Evolutionary conservation across 1,140 invertebrate species (phyloP).

Genomic region (Latrodectus geometricus): DNA sequence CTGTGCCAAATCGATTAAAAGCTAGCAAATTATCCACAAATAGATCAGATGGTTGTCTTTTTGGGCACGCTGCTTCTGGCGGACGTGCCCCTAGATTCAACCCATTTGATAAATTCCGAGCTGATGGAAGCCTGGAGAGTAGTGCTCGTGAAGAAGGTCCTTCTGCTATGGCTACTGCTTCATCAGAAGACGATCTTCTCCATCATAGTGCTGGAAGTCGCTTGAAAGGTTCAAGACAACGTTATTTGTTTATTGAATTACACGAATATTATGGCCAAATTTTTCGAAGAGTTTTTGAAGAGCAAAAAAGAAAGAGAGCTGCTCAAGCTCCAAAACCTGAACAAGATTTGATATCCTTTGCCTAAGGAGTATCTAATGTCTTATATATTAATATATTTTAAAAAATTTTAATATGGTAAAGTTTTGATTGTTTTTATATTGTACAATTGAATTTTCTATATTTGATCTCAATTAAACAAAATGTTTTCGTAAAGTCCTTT

Average conservation of each 20-base stretch:
- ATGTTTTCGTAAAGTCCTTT: no score
- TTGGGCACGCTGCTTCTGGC: constrained; percentile 40
- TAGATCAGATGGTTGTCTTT: constrained; percentile 60
- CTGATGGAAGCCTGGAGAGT: background rate
- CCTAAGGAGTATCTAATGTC: background rate
- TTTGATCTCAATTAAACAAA: no score
- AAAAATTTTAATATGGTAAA: no score
- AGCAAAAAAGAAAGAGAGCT: constrained; percentile 37
- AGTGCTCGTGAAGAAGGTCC: background rate
- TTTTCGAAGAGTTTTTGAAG: constrained; percentile 58
- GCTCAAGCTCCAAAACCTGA: constrained; percentile 8
- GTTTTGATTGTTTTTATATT: no score
- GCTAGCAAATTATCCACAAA: constrained; percentile 38
- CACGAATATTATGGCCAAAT: constrained; percentile 65
- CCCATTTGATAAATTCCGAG: constrained; percentile 57
- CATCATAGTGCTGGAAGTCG: constrained; percentile 35
- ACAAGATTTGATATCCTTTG: constrained; percentile 43
- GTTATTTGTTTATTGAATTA: constrained; percentile 62
- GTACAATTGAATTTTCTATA: no score
- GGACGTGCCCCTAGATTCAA: constrained; percentile 58
- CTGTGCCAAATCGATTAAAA: constrained; percentile 24
- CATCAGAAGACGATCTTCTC: constrained; percentile 43
- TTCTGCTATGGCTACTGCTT: constrained; percentile 25
- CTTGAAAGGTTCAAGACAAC: constrained; percentile 27
- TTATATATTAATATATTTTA: no score